Evolutionary conservation across 2,113 vertebrate genomes (phyloP).

Genomic region (Lagopus muta): DNA sequence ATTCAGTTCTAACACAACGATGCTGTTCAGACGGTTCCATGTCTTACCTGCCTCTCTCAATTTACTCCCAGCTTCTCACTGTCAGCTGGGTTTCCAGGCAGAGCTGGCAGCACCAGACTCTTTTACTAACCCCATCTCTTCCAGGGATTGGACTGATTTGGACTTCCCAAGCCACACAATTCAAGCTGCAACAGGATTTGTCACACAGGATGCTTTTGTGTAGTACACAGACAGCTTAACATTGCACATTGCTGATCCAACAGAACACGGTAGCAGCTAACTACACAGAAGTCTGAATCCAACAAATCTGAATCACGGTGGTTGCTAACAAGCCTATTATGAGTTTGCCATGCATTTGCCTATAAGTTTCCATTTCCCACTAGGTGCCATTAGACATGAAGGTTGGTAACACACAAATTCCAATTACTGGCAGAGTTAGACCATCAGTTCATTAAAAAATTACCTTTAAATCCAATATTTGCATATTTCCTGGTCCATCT

Average conservation of each 20-base stretch:
- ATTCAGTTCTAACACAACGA: background rate
- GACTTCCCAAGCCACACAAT: background rate
- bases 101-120: background rate
- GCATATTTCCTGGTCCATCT: background rate
- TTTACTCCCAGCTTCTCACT: background rate
- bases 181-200: background rate
- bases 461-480: slow-evolving; percentile 45
- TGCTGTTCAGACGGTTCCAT: rapidly evolving
- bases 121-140: background rate
- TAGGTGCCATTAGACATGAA: background rate
- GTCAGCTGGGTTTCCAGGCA: background rate
- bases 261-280: background rate
- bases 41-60: background rate
- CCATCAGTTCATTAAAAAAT: slow-evolving; percentile 8
- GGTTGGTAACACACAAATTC: slow-evolving; percentile 13
- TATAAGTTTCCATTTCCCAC: background rate
- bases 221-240: background rate
- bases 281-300: background rate
- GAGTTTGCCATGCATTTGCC: background rate
- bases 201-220: background rate
- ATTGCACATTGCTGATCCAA: background rate
- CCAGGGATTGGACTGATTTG: background rate
- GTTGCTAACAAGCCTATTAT: background rate
- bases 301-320: background rate
- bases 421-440: slow-evolving; percentile 7